These are phyloP conservation scores for Tolypeutes matacus DNA, from an alignment of 2,797 vertebrate genomes.

Conservation along the genomic window DNA sequence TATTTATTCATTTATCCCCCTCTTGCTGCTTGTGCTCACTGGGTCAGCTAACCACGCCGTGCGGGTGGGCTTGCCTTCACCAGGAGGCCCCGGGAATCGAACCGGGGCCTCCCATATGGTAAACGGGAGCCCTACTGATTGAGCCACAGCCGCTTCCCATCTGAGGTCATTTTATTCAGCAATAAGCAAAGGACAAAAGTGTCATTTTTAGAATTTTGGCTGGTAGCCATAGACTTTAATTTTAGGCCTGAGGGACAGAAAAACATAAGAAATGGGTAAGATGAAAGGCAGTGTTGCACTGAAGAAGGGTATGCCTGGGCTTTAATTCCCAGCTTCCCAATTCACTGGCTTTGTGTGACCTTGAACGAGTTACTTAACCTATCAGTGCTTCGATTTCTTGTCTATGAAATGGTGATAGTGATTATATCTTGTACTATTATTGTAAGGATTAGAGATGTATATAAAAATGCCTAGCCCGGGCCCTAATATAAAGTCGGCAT, in stretches of 20 bases:
- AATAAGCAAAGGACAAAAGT: not conserved
- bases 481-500: not conserved
- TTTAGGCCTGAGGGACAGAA: not conserved
- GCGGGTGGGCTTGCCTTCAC: too few species aligned
- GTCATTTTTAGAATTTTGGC: not conserved
- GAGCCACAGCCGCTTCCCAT: too few species aligned
- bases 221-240: not conserved
- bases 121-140: too few species aligned
- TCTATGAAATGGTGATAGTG: conserved; percentile 10
- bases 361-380: not conserved
- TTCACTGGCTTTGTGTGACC: not conserved
- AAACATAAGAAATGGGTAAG: not conserved
- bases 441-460: not conserved
- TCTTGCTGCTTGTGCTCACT: too few species aligned
- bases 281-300: not conserved
- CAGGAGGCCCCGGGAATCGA: too few species aligned
- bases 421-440: not conserved
- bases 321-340: not conserved
- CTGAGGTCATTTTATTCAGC: not conserved
- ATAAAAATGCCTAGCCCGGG: not conserved
- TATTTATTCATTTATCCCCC: too few species aligned
- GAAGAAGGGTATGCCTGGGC: not conserved
- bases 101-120: too few species aligned
- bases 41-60: too few species aligned
- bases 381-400: not conserved